These are phyloP conservation scores for Propithecus perrieri DNA, from an alignment of 2,797 vertebrate species.

Conservation along the genomic window DNA sequence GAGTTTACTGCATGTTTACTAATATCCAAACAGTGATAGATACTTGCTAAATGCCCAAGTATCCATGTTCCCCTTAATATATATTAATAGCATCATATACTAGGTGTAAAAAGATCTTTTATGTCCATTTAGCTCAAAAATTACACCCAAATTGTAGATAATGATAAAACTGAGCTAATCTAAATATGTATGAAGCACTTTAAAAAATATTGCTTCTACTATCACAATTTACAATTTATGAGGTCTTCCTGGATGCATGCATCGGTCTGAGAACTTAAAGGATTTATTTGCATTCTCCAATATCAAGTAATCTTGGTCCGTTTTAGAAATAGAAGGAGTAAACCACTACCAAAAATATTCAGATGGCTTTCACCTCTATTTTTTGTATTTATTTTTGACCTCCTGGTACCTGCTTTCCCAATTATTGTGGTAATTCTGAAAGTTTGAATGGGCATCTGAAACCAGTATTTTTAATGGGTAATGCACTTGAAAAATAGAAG, in stretches of 20 bases:
- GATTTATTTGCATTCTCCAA: background rate
- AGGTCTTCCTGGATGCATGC: accelerated
- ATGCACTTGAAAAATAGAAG: background rate
- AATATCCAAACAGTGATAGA: background rate
- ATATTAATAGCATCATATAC: background rate
- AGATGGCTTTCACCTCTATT: background rate
- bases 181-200: background rate
- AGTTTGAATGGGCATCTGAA: background rate
- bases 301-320: background rate
- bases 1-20: background rate
- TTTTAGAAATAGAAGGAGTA: background rate
- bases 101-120: background rate
- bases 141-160: background rate
- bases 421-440: background rate
- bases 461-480: background rate
- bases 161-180: background rate
- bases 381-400: background rate
- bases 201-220: background rate
- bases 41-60: background rate
- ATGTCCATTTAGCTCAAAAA: background rate
- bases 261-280: background rate
- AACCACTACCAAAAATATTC: background rate
- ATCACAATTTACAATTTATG: background rate
- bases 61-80: background rate
- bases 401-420: background rate